Conservation (phyloP, 2,113 vertebrate genomes). For the Malurus melanocephalus region DNA sequence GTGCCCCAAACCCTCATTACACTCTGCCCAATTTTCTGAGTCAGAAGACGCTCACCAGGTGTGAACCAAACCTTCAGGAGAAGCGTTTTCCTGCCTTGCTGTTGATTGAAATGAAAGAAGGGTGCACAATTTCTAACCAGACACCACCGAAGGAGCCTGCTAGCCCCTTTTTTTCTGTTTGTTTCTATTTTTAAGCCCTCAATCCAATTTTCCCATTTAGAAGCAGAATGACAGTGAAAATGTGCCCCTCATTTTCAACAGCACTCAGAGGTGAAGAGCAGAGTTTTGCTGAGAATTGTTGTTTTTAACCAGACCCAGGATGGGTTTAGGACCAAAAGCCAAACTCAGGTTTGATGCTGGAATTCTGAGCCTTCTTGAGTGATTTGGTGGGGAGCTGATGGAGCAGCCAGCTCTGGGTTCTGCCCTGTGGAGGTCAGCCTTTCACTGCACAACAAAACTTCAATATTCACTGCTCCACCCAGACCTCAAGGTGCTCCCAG, state of each 20-base stretch:
- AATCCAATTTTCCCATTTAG: neutral
- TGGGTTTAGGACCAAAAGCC: neutral
- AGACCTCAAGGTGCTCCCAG: fast-evolving
- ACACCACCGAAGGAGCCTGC: neutral
- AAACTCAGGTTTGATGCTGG: neutral
- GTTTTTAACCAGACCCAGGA: neutral
- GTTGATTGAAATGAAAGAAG: neutral
- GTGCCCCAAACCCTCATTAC: neutral
- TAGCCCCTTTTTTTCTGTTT: neutral
- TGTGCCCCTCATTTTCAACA: neutral
- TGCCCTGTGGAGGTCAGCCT: neutral
- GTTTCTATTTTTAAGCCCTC: neutral
- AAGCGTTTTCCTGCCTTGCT: neutral
- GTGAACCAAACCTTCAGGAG: neutral
- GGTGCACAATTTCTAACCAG: neutral
- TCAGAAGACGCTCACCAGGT: neutral
- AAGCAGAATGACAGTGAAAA: neutral
- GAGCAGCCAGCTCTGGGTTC: neutral
- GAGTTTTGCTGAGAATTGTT: neutral
- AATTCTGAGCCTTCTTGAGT: fast-evolving
- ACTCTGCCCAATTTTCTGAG: neutral
- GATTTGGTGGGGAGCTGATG: too few species aligned
- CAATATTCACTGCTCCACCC: neutral
- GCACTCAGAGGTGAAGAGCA: neutral
- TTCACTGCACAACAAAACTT: neutral